Evolutionary conservation across 2,888 invertebrate genomes (phyloP).

Genomic region (Ichneumoninae sp.): DNA sequence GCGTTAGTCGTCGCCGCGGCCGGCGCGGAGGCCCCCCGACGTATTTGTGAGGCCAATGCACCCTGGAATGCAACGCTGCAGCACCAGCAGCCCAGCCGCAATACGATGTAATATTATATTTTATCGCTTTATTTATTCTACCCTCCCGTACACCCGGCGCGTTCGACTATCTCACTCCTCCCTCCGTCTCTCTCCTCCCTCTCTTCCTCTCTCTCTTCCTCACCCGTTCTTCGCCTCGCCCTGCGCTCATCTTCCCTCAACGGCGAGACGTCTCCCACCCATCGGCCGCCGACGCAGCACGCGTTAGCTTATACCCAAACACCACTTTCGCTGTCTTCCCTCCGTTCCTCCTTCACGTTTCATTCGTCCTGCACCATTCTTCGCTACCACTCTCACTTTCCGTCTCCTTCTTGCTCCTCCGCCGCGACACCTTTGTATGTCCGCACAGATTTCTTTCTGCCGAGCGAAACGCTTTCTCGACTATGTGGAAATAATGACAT

Average conservation of each 20-base stretch:
- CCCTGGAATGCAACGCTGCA: slow-evolving; percentile 80
- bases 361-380: slow-evolving; percentile 38
- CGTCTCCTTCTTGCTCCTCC: slow-evolving; percentile 24
- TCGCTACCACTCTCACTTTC: slow-evolving; percentile 56
- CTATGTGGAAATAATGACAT: slow-evolving; percentile 7
- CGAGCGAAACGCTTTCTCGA: slow-evolving; percentile 33
- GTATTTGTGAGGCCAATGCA: slow-evolving; percentile 81
- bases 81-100: slow-evolving; percentile 76
- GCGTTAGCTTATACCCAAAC: slow-evolving; percentile 51
- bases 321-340: slow-evolving; percentile 51
- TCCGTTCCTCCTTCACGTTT: slow-evolving; percentile 39
- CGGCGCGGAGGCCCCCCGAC: slow-evolving; percentile 74
- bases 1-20: slow-evolving; percentile 68
- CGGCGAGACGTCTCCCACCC: slow-evolving; percentile 20
- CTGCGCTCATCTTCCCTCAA: slow-evolving; percentile 65
- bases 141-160: slow-evolving; percentile 78
- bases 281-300: slow-evolving; percentile 35
- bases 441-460: slow-evolving; percentile 41
- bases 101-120: slow-evolving; percentile 84
- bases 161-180: slow-evolving; percentile 59
- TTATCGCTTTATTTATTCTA: slow-evolving; percentile 84
- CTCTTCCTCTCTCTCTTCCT: slow-evolving; percentile 35
- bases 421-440: slow-evolving; percentile 1
- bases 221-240: slow-evolving; percentile 40
- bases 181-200: slow-evolving; percentile 59